phyloP scores from a whole-genome alignment of 2,888 invertebrate species.

The Euproctis similis region DNA sequence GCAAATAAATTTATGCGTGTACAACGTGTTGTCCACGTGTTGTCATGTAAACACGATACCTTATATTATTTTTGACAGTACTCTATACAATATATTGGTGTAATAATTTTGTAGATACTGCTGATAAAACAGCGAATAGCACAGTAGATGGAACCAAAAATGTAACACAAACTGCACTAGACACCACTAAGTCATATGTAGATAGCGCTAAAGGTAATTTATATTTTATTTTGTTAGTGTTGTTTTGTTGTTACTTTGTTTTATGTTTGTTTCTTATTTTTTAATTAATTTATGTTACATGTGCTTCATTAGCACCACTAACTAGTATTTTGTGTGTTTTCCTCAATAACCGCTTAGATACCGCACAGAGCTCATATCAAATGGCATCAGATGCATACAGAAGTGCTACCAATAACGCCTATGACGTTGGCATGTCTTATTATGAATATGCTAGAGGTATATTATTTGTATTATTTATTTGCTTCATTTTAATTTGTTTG shows the following conservation, averaged over 20 bases:
- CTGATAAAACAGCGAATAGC: constrained; percentile 34
- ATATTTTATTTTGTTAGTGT: constrained; percentile 5
- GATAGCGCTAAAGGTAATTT: constrained; percentile 52
- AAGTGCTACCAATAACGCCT: constrained; percentile 45
- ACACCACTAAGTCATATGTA: constrained; percentile 44
- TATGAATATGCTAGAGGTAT: constrained; percentile 45
- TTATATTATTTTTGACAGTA: no score
- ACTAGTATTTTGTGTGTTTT: constrained; percentile 24
- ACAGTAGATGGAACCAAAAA: constrained; percentile 47
- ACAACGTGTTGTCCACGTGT: background rate
- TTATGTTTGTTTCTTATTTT: no score
- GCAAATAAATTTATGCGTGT: background rate
- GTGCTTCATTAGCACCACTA: constrained; percentile 16
- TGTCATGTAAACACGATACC: no score
- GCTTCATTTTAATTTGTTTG: constrained; percentile 1
- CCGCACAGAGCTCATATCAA: constrained; percentile 45
- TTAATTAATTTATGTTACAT: no score
- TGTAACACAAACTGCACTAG: constrained; percentile 37
- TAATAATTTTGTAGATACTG: constrained; percentile 44
- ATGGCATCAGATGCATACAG: constrained; percentile 38
- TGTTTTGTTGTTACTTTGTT: constrained; percentile 1
- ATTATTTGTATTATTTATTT: constrained; percentile 5
- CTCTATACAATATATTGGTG: no score
- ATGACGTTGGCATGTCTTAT: constrained; percentile 46
- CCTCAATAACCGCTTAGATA: constrained; percentile 40